Evolutionary conservation across 2,888 invertebrate species (phyloP), one percentile per base, ranked within the genome.

Genomic region (Dynastes tityus): DNA sequence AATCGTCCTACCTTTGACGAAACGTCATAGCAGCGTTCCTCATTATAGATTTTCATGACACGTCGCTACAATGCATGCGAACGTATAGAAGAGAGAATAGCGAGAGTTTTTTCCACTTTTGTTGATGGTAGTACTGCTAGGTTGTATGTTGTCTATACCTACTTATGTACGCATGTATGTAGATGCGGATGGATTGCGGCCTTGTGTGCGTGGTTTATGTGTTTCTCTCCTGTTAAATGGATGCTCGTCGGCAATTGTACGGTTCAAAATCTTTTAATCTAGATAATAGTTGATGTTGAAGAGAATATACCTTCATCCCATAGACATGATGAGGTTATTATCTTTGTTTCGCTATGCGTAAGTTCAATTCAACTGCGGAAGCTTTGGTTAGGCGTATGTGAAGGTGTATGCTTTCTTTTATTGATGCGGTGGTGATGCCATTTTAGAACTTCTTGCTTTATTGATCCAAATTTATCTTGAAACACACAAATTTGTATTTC

Each of bases 1-100:
- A 67, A 65, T 37, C n/a, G 58, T 58, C 58, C 22, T 32, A 49
- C 45, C 45, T 70, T 40, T 58, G 58, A 58, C 40, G 73, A 73
- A 73, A 73, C 73, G 73, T 73, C 73, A 37, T 58, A 49, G 29
- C 51, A 27, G 22, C 16, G 68, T 51, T 68, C 68, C 73, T 73
- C 73, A 73, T 73, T 73, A 73, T 58, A 58, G 73, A 55, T 55
- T 58, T 73, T 58, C 73, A 40, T 73, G 73, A 73, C 73, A 58
- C 40, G 58, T 32, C n/a, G 73, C 73, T 53, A 73, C 73, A 73
- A 73, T 73, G 73, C 40, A 58, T n/a, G 67, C 22, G 45, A 13
- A 64, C 29, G 22, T 16, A 32, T 11, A 63, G 9, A 63, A 32
- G 13, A 63, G 63, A 32, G 29, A 63, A 63, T 29, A 32, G 63